These are phyloP conservation scores for Lysandra bellargus DNA, from an alignment of 2,888 invertebrate genomes.

Conservation along the genomic window DNA sequence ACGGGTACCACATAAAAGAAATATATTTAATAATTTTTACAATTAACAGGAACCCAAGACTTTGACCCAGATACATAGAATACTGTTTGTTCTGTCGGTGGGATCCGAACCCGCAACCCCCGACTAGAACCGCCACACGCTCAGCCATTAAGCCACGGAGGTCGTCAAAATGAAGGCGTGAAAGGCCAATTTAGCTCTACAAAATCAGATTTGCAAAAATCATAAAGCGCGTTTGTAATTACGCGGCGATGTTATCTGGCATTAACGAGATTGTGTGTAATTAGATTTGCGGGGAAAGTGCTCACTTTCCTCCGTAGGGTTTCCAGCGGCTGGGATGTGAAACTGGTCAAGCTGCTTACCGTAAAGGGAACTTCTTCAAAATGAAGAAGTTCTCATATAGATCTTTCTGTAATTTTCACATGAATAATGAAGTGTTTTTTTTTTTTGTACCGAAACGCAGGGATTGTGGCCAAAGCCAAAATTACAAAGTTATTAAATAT, in stretches of 20 bases:
- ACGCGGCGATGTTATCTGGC: neutral
- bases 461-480: no score
- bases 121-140: no score
- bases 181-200: neutral
- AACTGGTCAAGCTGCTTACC: slow-evolving; percentile 7
- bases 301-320: neutral
- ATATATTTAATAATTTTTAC: no score
- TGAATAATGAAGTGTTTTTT: no score
- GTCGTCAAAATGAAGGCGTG: neutral
- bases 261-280: slow-evolving; percentile 24
- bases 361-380: neutral
- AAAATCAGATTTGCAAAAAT: neutral
- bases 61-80: no score
- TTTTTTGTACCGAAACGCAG: no score
- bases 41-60: no score
- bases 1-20: no score
- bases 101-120: no score
- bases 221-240: neutral
- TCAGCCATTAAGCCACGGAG: no score
- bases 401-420: neutral
- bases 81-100: no score
- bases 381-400: neutral
- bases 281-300: slow-evolving; percentile 28
- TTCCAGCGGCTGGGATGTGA: slow-evolving; percentile 9
- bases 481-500: no score